A percentile compares a stretch with the other conserved stretches of the same genome.
These are phyloP conservation scores for Esox masquinongy DNA, from an alignment of 2,797 vertebrate species.

Conservation along the genomic window DNA sequence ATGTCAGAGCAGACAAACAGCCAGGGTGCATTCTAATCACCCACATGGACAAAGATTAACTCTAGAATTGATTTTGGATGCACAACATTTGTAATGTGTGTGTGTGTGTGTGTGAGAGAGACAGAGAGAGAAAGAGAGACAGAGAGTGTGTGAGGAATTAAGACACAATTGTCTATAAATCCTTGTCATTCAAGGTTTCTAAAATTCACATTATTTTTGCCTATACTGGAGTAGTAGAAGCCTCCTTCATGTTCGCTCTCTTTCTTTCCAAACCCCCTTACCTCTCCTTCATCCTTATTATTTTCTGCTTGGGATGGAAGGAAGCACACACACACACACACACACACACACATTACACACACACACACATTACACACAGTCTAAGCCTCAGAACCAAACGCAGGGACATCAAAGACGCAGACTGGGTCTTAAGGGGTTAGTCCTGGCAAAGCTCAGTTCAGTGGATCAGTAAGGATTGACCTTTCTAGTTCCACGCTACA, in stretches of 20 bases:
- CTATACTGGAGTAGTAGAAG: conserved; percentile 1
- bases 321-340: neutral
- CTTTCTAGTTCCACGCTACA: conserved; percentile 46
- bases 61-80: neutral
- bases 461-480: conserved; percentile 57
- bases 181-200: conserved; percentile 21
- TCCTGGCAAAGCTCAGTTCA: conserved; percentile 51
- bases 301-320: neutral
- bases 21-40: conserved; percentile 68
- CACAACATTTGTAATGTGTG: no score
- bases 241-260: neutral
- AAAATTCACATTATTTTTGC: conserved; percentile 20
- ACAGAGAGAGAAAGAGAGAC: conserved; percentile 19
- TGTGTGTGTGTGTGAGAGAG: conserved; percentile 1
- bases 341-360: neutral
- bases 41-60: conserved; percentile 64
- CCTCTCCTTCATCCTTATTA: neutral
- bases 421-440: conserved; percentile 53
- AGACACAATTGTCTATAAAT: conserved; percentile 27
- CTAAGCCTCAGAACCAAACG: conserved; percentile 46
- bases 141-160: conserved; percentile 1
- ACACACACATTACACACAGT: conserved; percentile 23
- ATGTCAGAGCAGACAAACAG: conserved; percentile 67
- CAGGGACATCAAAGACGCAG: conserved; percentile 57
- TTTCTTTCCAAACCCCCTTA: neutral